Conservation (phyloP, 2,113 vertebrate genomes). For the Charadrius vociferus region DNA sequence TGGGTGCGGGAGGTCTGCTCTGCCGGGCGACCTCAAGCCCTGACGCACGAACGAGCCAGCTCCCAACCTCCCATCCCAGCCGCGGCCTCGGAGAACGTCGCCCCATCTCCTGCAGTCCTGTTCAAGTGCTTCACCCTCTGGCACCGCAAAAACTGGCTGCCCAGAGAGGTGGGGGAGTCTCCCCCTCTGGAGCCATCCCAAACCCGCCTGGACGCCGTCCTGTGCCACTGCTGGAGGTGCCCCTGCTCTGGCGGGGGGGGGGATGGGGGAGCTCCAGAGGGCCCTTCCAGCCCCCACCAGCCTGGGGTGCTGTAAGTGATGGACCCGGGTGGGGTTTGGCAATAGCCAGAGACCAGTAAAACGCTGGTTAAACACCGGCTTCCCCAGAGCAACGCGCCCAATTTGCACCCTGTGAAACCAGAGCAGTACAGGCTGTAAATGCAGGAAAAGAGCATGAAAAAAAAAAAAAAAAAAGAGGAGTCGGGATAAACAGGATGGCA, state of each 20-base stretch:
- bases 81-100: not conserved
- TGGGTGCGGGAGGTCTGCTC: not conserved
- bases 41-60: not conserved
- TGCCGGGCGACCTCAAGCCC: not conserved
- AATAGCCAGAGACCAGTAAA: not conserved
- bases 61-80: not conserved
- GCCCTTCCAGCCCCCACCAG: too few relatives aligned
- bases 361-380: not conserved
- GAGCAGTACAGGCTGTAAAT: not conserved
- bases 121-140: not conserved
- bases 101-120: not conserved
- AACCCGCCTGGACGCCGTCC: too few relatives aligned
- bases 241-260: too few relatives aligned
- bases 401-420: not conserved
- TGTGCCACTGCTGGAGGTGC: too few relatives aligned
- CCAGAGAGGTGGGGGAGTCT: too few relatives aligned
- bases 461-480: not conserved
- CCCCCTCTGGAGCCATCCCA: too few relatives aligned
- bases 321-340: not conserved
- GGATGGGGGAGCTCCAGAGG: too few relatives aligned
- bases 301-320: too few relatives aligned
- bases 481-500: not conserved
- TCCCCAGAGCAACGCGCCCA: not conserved
- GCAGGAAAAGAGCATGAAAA: not conserved
- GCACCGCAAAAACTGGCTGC: not conserved